Evolutionary conservation across 2,797 vertebrate genomes (phyloP).

Genomic region (Podarcis lilfordi): DNA sequence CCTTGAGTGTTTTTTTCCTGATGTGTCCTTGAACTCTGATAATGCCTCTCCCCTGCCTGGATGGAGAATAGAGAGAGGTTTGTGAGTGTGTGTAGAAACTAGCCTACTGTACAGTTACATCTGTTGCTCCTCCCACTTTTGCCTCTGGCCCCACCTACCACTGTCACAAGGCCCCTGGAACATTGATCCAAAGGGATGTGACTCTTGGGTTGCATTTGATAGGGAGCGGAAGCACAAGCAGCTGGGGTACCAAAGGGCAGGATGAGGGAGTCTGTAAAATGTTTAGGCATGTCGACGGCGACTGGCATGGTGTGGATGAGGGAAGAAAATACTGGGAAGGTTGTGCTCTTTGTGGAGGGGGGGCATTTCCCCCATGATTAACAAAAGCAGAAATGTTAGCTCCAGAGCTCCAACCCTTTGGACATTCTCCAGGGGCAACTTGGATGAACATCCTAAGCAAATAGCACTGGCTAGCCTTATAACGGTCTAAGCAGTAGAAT

Average conservation of each 20-base stretch:
- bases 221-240: background rate
- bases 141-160: too few species aligned
- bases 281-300: accelerated
- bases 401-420: background rate
- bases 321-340: background rate
- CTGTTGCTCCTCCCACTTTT: too few species aligned
- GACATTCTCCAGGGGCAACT: background rate
- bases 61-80: too few species aligned
- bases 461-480: background rate
- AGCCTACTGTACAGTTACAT: too few species aligned
- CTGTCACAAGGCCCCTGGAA: too few species aligned
- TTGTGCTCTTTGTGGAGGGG: background rate
- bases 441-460: background rate
- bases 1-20: too few species aligned
- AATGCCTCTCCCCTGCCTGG: too few species aligned
- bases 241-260: background rate
- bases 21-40: too few species aligned
- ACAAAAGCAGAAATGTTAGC: background rate
- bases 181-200: too few species aligned
- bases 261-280: accelerated
- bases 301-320: background rate
- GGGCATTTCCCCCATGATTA: background rate
- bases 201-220: too few species aligned
- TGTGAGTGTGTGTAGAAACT: too few species aligned
- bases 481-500: background rate